Conservation (phyloP, 2,113 vertebrate genomes). For the Archilochus colubris region DNA sequence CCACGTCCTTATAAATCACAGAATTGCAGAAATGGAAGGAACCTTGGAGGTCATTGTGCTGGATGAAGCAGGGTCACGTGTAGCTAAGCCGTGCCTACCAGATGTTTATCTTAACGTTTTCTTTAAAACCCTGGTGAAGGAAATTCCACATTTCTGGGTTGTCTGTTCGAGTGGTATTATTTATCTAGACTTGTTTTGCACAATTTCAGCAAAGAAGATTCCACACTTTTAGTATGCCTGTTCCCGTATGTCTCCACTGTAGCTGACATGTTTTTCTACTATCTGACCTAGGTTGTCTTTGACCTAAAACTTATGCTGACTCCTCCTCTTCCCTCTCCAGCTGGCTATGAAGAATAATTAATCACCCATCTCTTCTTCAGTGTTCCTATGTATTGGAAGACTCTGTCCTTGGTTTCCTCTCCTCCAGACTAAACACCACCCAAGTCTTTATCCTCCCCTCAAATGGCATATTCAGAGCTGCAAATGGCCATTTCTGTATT, state of each 20-base stretch:
- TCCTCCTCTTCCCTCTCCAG: not conserved
- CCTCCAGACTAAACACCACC: conserved; percentile 54
- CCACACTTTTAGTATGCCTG: not conserved
- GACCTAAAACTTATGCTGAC: conserved; percentile 24
- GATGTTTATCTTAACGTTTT: conserved; percentile 3
- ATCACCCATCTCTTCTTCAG: conserved; percentile 27
- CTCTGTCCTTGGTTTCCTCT: conserved; percentile 52
- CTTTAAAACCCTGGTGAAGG: not conserved
- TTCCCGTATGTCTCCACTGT: not conserved
- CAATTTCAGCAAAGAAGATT: conserved; percentile 36
- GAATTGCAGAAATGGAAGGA: not conserved
- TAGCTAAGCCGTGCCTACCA: conserved; percentile 21
- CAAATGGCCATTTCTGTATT: not conserved
- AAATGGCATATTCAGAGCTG: not conserved
- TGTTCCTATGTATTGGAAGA: not conserved
- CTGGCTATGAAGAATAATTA: not conserved
- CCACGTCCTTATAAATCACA: not conserved
- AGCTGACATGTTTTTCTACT: conserved; percentile 52
- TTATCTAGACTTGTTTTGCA: conserved; percentile 48
- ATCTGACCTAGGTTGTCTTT: conserved; percentile 28
- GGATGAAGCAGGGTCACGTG: conserved; percentile 13
- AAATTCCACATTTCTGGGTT: conserved; percentile 55
- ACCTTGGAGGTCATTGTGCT: not conserved
- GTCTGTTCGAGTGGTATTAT: conserved; percentile 53
- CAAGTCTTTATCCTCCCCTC: not conserved